Evolutionary conservation across 2,888 invertebrate species (phyloP).

Genomic region (Panopea generosa): DNA sequence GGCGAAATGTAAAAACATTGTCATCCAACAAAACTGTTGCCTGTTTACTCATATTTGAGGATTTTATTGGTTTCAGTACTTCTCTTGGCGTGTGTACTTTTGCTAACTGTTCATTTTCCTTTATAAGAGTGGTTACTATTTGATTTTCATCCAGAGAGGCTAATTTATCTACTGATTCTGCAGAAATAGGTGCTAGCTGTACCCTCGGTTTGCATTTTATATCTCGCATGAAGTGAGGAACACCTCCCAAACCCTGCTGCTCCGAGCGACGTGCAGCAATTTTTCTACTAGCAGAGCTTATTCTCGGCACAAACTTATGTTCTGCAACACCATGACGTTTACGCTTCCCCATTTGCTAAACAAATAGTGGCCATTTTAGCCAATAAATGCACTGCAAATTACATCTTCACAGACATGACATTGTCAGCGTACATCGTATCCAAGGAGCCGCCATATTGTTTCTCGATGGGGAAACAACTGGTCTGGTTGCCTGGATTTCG

Average conservation of each 20-base stretch:
- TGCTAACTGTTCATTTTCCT: background rate
- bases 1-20: conserved; percentile 77
- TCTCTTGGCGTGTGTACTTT: conserved; percentile 26
- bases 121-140: conserved; percentile 5
- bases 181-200: conserved; percentile 68
- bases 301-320: conserved; percentile 69
- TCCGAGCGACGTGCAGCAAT: conserved; percentile 64
- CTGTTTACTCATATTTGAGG: conserved; percentile 58
- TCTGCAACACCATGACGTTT: conserved; percentile 66
- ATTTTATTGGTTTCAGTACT: conserved; percentile 53
- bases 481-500: no score
- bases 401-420: conserved; percentile 26
- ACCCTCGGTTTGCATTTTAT: conserved; percentile 69
- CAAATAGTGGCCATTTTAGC: conserved; percentile 34
- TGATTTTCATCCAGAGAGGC: conserved; percentile 9
- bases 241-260: conserved; percentile 59
- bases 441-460: conserved; percentile 78
- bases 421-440: conserved; percentile 67
- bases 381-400: background rate
- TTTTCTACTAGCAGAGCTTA: conserved; percentile 73
- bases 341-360: conserved; percentile 72
- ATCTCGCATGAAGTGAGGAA: conserved; percentile 74
- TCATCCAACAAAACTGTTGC: conserved; percentile 71
- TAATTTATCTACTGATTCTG: conserved; percentile 28
- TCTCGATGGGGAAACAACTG: conserved; percentile 10